These are phyloP conservation scores for Cervus canadensis DNA, from an alignment of 2,113 vertebrate species.

Conservation along the genomic window DNA sequence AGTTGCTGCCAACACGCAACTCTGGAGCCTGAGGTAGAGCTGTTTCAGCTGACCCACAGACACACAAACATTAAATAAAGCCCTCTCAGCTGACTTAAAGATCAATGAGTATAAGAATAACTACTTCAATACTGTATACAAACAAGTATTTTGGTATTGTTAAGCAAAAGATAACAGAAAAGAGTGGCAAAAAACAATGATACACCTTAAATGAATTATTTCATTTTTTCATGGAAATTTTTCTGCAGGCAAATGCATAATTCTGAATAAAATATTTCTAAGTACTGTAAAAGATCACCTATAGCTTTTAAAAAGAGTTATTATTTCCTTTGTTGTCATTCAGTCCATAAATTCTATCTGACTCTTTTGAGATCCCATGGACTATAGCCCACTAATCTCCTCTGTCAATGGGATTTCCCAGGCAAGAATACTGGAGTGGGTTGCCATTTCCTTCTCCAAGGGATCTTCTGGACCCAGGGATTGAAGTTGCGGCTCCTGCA, in stretches of 20 bases:
- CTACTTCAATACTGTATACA: neutral
- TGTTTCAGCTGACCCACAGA: neutral
- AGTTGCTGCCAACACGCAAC: neutral
- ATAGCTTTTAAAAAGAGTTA: neutral
- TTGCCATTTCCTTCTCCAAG: neutral
- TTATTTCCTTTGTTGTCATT: neutral
- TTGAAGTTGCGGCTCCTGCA: neutral
- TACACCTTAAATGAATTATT: neutral
- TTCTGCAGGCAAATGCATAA: neutral
- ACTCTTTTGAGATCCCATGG: neutral
- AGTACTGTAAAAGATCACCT: neutral
- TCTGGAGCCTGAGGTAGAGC: neutral
- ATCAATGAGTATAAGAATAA: neutral
- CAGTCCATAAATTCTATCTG: neutral
- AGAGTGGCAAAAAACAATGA: neutral
- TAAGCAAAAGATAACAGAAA: neutral
- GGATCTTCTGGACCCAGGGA: neutral
- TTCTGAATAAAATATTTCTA: constrained; percentile 26
- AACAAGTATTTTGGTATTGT: neutral
- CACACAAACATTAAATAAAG: neutral
- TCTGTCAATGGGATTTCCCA: neutral
- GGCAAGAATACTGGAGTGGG: neutral
- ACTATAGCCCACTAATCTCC: neutral
- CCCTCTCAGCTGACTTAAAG: neutral
- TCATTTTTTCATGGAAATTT: neutral